Conservation (phyloP, 2,113 vertebrate species). For the Spea bombifrons region DNA sequence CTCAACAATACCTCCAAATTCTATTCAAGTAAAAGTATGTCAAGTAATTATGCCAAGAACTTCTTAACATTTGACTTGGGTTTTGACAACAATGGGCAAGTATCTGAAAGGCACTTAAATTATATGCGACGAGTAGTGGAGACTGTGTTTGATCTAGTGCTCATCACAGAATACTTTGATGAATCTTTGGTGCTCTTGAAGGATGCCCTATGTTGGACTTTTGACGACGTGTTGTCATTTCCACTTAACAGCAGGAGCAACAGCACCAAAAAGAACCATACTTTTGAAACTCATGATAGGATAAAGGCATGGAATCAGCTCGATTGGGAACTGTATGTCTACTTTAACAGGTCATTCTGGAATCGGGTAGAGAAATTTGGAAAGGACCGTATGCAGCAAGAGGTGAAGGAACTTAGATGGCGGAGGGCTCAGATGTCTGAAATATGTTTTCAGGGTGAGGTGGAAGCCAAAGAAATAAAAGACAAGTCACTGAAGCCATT, state of each 20-base stretch:
- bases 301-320: slow-evolving; percentile 74
- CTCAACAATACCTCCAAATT: slow-evolving; percentile 55
- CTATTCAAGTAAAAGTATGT: slow-evolving; percentile 47
- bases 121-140: slow-evolving; percentile 58
- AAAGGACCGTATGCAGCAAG: slow-evolving; percentile 57
- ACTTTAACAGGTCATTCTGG: slow-evolving; percentile 81
- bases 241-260: slow-evolving; percentile 70
- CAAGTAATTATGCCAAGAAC: slow-evolving; percentile 73
- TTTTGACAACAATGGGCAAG: slow-evolving; percentile 59
- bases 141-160: slow-evolving; percentile 66
- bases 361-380: slow-evolving; percentile 70
- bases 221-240: slow-evolving; percentile 75
- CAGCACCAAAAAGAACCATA: slow-evolving; percentile 52
- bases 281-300: slow-evolving; percentile 52
- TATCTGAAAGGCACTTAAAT: slow-evolving; percentile 3
- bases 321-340: slow-evolving; percentile 75
- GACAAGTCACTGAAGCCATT: slow-evolving; percentile 65
- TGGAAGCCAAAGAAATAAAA: slow-evolving; percentile 65
- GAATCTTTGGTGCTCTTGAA: slow-evolving; percentile 80
- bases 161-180: slow-evolving; percentile 78
- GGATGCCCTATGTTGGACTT: slow-evolving; percentile 73
- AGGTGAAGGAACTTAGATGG: slow-evolving; percentile 60
- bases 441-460: slow-evolving; percentile 59
- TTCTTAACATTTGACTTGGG: slow-evolving; percentile 79
- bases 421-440: slow-evolving; percentile 55